Base-by-base conservation (phyloP, 1,140 invertebrate genomes). In the Cyclargus thomasi region DNA sequence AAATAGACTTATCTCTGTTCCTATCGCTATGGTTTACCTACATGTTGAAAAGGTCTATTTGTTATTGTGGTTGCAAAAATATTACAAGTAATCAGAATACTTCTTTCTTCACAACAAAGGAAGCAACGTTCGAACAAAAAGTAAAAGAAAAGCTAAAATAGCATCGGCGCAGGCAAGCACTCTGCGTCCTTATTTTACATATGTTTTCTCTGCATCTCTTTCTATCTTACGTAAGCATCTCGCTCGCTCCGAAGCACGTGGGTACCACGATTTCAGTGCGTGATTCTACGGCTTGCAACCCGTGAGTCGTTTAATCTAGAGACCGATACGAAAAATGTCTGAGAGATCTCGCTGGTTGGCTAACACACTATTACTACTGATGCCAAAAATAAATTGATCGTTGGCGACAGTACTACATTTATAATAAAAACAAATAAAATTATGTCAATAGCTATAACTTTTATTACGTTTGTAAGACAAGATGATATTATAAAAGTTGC, bases 141-240 rank as follows among this genome's bases (percentile, higher is more conserved):
- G 64, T 36, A 21, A 74, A 69, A 67, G 70, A 75, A 74, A 72
- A 70, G 68, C 72, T 67, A 74, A 17, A 76, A 74, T 69, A 70
- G 66, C 57, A 62, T 70, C 66, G 64, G 67, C 69, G 70, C 63
- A 59, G 70, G 73, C 71, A 74, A 72, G 67, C 65, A 63, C 70
- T 69, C 66, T 55, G 67, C 69, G 66, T 71, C 77, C 72, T 20
- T 59, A 57, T 22, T 59, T 59, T 59, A 59, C 55, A 76, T 74
- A 80, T 85, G 82, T 85, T 85, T 85, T 83, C 82, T 78, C 62
- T 70, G 62, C 70, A 39, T 85, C 80, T 67, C 75, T 14, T 22
- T 85, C 74, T 72, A 68, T 69, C 74, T 4, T 59, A 64, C 75
- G 55, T 17, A 55, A 3, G 22, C 63, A 47, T 85, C 78, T 68